phyloP scores from a whole-genome alignment of 37 sponge, comb jelly and placozoan species.

The Diacarnus erythraeanus region DNA sequence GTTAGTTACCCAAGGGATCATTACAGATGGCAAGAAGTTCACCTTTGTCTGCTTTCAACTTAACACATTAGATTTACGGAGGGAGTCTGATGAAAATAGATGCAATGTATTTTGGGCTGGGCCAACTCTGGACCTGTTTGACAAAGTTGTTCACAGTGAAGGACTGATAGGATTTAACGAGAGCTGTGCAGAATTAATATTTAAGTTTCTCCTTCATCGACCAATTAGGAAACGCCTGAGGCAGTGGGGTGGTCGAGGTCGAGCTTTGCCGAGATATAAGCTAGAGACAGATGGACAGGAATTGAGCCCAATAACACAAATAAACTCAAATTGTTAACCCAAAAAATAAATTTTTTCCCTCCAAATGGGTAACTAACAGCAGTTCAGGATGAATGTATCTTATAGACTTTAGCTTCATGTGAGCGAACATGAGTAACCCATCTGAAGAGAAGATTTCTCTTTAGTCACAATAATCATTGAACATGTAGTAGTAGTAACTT shows the following conservation, averaged over 20 bases:
- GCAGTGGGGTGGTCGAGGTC: slow-evolving; percentile 13
- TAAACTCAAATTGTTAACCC: no score
- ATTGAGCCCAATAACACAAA: neutral
- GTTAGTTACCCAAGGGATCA: slow-evolving; percentile 55
- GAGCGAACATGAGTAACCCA: slow-evolving; percentile 35
- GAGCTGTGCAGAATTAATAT: slow-evolving; percentile 48
- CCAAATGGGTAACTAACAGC: no score
- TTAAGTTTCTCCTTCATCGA: slow-evolving; percentile 53
- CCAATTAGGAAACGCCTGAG: slow-evolving; percentile 21
- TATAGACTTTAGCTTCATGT: slow-evolving; percentile 52
- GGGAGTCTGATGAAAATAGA: slow-evolving; percentile 2
- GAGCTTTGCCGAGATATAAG: slow-evolving; percentile 4
- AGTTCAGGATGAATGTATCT: no score
- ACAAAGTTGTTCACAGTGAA: slow-evolving; percentile 1
- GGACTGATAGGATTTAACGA: slow-evolving; percentile 35
- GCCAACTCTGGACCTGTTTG: slow-evolving; percentile 58
- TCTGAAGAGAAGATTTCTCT: slow-evolving; percentile 5
- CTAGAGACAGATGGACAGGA: slow-evolving; percentile 17
- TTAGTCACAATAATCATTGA: no score
- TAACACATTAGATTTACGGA: slow-evolving; percentile 66
- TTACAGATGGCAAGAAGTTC: slow-evolving; percentile 69
- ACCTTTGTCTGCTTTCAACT: slow-evolving; percentile 79
- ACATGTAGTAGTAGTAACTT: no score
- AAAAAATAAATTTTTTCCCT: no score
- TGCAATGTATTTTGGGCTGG: slow-evolving; percentile 71